A percentile compares a stretch with the other conserved stretches of the same genome.
phyloP scores from a whole-genome alignment of 1,140 invertebrate genomes.

The Drosophila sturtevanti region DNA sequence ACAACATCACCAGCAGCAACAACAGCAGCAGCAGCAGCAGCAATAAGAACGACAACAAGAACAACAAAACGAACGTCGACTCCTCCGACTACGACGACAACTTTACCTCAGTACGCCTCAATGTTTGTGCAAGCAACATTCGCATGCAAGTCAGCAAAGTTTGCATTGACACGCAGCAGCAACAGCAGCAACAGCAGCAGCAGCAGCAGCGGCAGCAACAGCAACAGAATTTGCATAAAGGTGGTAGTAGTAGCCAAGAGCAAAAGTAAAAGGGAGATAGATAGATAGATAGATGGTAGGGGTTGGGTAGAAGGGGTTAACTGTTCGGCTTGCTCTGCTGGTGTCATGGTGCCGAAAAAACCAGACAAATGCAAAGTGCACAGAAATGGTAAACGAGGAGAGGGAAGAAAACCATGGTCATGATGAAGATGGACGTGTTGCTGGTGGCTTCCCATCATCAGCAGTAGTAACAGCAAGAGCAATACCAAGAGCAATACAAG shows the following conservation, averaged over 20 bases:
- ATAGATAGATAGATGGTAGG: not conserved
- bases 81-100: constrained; percentile 57
- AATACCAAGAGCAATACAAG: constrained; percentile 12
- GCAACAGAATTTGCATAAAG: constrained; percentile 75
- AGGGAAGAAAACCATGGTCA: constrained; percentile 40
- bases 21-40: constrained; percentile 43
- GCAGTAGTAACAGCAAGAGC: constrained; percentile 21
- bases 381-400: constrained; percentile 49
- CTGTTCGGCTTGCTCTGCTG: constrained; percentile 54
- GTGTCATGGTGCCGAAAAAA: constrained; percentile 72
- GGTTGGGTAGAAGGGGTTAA: not conserved
- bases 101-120: constrained; percentile 73
- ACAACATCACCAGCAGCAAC: constrained; percentile 35
- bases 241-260: constrained; percentile 19
- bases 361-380: constrained; percentile 72
- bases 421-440: constrained; percentile 81
- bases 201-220: constrained; percentile 26
- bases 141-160: constrained; percentile 82
- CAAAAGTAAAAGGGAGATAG: constrained; percentile 20
- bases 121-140: constrained; percentile 82
- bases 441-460: constrained; percentile 71
- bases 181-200: constrained; percentile 39
- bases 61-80: constrained; percentile 37
- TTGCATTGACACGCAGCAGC: constrained; percentile 80
- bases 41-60: constrained; percentile 44